Evolutionary conservation across 2,888 invertebrate genomes (phyloP), one percentile per base, ranked within the genome.

Genomic region (Villa cingulata): DNA sequence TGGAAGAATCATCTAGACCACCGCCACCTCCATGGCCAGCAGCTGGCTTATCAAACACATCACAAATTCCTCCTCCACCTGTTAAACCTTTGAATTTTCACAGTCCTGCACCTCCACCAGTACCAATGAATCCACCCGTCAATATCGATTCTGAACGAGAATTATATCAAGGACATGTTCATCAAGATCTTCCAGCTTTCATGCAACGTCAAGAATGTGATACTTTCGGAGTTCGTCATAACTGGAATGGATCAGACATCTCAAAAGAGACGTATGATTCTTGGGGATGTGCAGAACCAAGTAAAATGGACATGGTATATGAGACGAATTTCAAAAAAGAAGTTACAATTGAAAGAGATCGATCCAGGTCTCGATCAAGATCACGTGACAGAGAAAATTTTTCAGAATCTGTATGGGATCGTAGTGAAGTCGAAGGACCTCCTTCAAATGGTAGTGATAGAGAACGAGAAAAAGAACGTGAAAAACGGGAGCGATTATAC

Each of bases 191-290:
- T 43, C 70, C 74, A 58, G 66, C 68, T 5, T 83, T 82, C 56
- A 80, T 83, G 55, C 80, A 81, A 51, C 72, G 83, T 2, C 79
- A 83, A 55, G 82, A 83, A 56, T 69, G 81, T 23, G 83, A 82
- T 56, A 83, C 83, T 0, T 82, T 82, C 53, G 82, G 83, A 1
- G 83, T 82, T 1, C 79, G 82, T 48, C 81, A 82, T 58, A 80
- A 80, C 58, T 70, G 75, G 59, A 70, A 70, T 45, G 61, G 60
- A 5, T 58, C 63, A 1, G 67, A 69, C 41, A 58, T 60, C 16
- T 58, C 58, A 2, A 63, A 62, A 42, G 61, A 62, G 18, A 57
- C 54, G 2, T 65, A 60, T 41, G 63, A 63, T 46, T 62, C 64
- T 15, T 73, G 73, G 74, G 73, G 72, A 19, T 58, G 68, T 42